A percentile compares a stretch with the other conserved stretches of the same genome.
Conservation (phyloP, 2,888 invertebrate genomes). For the Calameuta idolon region DNA sequence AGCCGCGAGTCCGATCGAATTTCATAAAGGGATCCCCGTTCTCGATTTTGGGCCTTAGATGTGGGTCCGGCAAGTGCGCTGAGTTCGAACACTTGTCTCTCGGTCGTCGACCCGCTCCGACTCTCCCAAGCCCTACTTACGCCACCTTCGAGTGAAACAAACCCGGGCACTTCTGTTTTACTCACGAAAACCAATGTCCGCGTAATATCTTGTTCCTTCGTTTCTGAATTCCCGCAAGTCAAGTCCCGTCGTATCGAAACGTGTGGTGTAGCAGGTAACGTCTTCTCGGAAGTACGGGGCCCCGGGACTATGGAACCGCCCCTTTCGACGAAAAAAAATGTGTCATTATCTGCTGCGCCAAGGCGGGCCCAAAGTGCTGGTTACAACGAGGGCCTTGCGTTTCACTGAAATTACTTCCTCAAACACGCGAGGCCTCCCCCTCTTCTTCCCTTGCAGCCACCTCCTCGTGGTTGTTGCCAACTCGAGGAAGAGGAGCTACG, state of each 20-base stretch:
- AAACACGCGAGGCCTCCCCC: conserved; percentile 22
- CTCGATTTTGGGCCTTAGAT: neutral
- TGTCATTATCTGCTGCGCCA: conserved; percentile 6
- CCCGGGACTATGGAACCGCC: neutral
- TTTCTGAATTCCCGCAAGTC: neutral
- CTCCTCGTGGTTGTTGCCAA: neutral
- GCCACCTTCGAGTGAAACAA: neutral
- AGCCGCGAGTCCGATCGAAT: neutral
- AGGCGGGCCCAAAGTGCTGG: conserved; percentile 23
- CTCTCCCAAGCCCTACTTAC: conserved; percentile 50
- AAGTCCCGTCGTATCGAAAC: neutral
- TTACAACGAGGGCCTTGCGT: conserved; percentile 23
- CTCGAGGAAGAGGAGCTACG: neutral
- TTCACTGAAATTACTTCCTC: conserved; percentile 37
- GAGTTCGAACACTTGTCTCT: neutral
- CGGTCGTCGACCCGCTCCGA: conserved; percentile 50
- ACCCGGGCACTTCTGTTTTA: neutral
- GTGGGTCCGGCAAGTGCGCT: neutral
- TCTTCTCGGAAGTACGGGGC: neutral
- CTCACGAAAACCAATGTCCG: neutral
- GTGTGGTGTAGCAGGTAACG: neutral
- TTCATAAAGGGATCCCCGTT: neutral
- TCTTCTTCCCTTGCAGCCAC: conserved; percentile 1
- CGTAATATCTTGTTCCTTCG: neutral
- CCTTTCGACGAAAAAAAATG: neutral